Evolutionary conservation across 2,113 vertebrate genomes (phyloP).

Genomic region (Pardalotus punctatus): DNA sequence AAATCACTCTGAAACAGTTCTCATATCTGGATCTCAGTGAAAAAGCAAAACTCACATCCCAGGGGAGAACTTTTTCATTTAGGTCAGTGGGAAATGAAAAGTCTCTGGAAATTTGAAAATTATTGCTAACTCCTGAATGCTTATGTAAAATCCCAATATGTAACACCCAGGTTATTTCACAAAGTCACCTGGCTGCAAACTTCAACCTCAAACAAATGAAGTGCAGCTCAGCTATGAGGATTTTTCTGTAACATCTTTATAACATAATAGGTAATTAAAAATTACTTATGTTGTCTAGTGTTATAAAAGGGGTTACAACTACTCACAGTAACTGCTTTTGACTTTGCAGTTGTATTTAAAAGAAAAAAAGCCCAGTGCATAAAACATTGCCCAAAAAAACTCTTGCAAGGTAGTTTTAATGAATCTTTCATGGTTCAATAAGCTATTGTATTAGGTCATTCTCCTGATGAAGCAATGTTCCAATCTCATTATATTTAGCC

Average conservation of each 20-base stretch:
- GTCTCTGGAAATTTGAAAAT: neutral
- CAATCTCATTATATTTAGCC: slow-evolving; percentile 16
- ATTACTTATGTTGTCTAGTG: neutral
- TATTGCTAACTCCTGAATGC: neutral
- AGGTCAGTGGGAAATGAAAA: neutral
- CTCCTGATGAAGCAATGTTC: neutral
- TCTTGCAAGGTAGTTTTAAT: slow-evolving; percentile 11
- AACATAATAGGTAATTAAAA: neutral
- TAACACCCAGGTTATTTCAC: neutral
- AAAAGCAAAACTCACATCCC: neutral
- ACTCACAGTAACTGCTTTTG: neutral
- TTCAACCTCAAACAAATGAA: neutral
- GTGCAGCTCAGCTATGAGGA: neutral
- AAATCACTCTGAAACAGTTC: neutral
- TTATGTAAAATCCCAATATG: neutral
- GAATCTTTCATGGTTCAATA: slow-evolving; percentile 45
- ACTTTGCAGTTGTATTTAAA: neutral
- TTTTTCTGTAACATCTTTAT: neutral
- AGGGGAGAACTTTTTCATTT: neutral
- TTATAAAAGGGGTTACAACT: neutral
- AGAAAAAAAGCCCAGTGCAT: neutral
- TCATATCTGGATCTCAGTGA: neutral
- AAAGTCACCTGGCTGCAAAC: neutral
- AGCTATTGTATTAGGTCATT: slow-evolving; percentile 29
- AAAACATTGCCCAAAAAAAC: neutral